These are phyloP conservation scores for Palloptera scutellata DNA, from an alignment of 2,888 invertebrate genomes.

Conservation along the genomic window DNA sequence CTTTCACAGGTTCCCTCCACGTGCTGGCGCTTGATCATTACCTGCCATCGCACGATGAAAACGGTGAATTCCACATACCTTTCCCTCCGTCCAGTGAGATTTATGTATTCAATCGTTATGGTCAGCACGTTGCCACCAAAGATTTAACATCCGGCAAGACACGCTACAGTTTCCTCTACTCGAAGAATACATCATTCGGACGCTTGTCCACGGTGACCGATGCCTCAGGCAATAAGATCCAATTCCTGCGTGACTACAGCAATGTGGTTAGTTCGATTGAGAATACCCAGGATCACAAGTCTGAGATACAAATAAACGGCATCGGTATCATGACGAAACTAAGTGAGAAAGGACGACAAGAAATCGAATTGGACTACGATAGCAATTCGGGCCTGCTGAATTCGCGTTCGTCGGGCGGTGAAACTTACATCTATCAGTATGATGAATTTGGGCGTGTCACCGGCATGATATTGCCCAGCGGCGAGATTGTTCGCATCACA, in stretches of 20 bases:
- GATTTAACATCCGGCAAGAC: slow-evolving; percentile 95
- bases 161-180: slow-evolving; percentile 94
- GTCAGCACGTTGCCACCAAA: slow-evolving; percentile 94
- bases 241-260: slow-evolving; percentile 89
- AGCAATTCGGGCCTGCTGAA: slow-evolving; percentile 86
- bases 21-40: slow-evolving; percentile 87
- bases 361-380: slow-evolving; percentile 90
- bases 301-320: slow-evolving; percentile 90
- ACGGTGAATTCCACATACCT: slow-evolving; percentile 91
- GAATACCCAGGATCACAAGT: slow-evolving; percentile 92
- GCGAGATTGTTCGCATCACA: slow-evolving; percentile 82
- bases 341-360: slow-evolving; percentile 86
- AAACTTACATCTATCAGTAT: slow-evolving; percentile 90
- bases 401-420: slow-evolving; percentile 83
- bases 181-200: slow-evolving; percentile 95
- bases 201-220: slow-evolving; percentile 93
- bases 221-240: slow-evolving; percentile 91
- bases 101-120: slow-evolving; percentile 92
- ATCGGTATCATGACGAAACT: slow-evolving; percentile 90
- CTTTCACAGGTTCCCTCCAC: slow-evolving; percentile 74
- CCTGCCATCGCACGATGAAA: slow-evolving; percentile 85
- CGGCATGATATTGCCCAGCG: slow-evolving; percentile 88
- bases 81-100: slow-evolving; percentile 93
- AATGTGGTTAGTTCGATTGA: slow-evolving; percentile 93
- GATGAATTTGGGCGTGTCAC: slow-evolving; percentile 88